These are phyloP conservation scores for Morone chrysops DNA, from an alignment of 2,113 vertebrate species.

Conservation along the genomic window DNA sequence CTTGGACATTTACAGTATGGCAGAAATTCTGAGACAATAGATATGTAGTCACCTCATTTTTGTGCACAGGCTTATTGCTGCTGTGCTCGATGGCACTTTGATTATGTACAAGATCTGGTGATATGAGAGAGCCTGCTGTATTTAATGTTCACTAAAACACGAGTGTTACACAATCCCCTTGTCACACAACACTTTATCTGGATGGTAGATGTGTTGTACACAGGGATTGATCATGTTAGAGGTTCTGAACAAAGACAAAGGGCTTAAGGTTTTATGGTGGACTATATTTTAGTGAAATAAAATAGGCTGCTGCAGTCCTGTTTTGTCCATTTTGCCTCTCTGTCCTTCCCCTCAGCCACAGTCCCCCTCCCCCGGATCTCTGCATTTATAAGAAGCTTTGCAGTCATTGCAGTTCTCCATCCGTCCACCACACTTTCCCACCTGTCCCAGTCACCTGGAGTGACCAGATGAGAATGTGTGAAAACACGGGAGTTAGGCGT, in stretches of 20 bases:
- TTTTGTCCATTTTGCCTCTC: background rate
- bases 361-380: background rate
- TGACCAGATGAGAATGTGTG: too few relatives aligned
- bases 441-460: background rate
- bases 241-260: background rate
- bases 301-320: background rate
- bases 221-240: slow-evolving; percentile 3
- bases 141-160: slow-evolving; percentile 2
- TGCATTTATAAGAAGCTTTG: background rate
- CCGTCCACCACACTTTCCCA: background rate
- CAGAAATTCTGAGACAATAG: background rate
- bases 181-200: slow-evolving; percentile 31
- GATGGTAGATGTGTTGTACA: slow-evolving; percentile 1
- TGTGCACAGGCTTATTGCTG: slow-evolving; percentile 24
- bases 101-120: slow-evolving; percentile 17
- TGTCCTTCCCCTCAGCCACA: background rate
- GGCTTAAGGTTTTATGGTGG: background rate
- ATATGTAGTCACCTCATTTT: slow-evolving; percentile 9
- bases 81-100: slow-evolving; percentile 5
- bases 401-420: background rate
- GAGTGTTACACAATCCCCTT: slow-evolving; percentile 10
- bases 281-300: background rate
- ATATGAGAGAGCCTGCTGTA: slow-evolving; percentile 14
- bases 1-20: background rate
- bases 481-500: too few relatives aligned